Evolutionary conservation across 92 coral and sea anemone genomes (phyloP), one percentile per base, ranked within the genome.

Genomic region (Pocillopora grandis): DNA sequence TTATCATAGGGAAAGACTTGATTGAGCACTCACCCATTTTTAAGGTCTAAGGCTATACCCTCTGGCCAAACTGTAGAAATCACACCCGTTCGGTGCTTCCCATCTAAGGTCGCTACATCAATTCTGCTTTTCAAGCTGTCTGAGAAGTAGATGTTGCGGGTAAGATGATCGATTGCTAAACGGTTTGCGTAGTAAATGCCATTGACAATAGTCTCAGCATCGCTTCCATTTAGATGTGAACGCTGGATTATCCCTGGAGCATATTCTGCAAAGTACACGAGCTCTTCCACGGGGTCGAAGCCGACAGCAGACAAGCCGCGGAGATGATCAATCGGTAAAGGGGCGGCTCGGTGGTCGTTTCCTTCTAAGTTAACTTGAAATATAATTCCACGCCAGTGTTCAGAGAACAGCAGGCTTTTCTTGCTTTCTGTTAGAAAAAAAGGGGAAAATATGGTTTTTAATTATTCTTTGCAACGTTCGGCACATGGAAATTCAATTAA

Each of bases 131-230:
- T 81, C 1, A 17, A 13, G 36, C 11, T 36, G 78, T 81, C 85
- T 60, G 78, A 35, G 62, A 71, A 71, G 68, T 81, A 81, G 61
- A 81, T 71, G 78, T 59, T 81, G 37, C 85, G 85, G 7, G 52
- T n/a, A 71, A 71, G 21, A 27, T 35, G 61, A 17, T 81, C 85
- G 15, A 81, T 81, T 42, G 76, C 85, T 18, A 81, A 0, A 33
- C 85, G 78, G 57, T 71, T 81, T 0, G 78, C 48, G 56, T 8
- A 71, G 71, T 81, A 81, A 10, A 81, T 61, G 3, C 85, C 85
- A 58, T 60, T 81, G 70, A 81, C 16, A 14, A 81, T 59, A 5
- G 78, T 19, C 71, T 81, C 78, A 17, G 74, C 71, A 2, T 42
- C 23, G 21, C 59, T 59, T 71, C 85, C 85, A 35, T 81, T 37